Conservation (phyloP, 2,113 vertebrate genomes). For the Cinclus mexicanus region DNA sequence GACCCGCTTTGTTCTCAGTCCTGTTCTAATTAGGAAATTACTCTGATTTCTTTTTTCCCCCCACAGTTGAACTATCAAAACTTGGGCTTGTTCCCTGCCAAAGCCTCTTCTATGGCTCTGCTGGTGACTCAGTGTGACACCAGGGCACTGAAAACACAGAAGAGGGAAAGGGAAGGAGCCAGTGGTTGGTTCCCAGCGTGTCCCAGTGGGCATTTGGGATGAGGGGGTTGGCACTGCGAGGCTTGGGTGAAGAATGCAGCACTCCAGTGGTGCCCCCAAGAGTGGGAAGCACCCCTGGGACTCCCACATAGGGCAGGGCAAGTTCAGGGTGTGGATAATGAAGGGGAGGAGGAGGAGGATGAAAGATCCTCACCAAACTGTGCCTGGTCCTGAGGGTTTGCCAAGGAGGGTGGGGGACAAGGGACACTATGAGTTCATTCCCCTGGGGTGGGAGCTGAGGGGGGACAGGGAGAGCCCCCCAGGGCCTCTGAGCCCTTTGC, state of each 20-base stretch:
- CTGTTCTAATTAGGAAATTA: constrained; percentile 17
- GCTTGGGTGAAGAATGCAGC: neutral
- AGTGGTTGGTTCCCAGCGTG: rapidly evolving
- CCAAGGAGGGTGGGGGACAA: neutral
- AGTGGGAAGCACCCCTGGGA: neutral
- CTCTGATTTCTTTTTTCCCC: neutral
- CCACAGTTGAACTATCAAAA: neutral
- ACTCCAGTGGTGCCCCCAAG: neutral
- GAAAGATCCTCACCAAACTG: neutral
- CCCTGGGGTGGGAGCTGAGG: neutral
- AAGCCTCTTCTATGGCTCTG: neutral
- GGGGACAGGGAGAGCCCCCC: rapidly evolving
- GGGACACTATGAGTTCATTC: rapidly evolving
- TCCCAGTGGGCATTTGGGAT: rapidly evolving
- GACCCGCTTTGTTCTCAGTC: constrained; percentile 11
- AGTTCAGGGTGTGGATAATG: rapidly evolving
- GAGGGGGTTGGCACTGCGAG: rapidly evolving
- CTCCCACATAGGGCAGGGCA: rapidly evolving
- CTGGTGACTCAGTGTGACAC: constrained; percentile 35
- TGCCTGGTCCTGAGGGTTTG: neutral
- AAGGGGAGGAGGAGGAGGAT: neutral
- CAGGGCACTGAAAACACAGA: neutral
- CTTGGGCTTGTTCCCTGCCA: constrained; percentile 8
- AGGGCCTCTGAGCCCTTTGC: rapidly evolving
- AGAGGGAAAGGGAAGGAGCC: neutral